Evolutionary conservation across 2,888 invertebrate genomes (phyloP), one percentile per base, ranked within the genome.

Genomic region (Sabatieria punctata): DNA sequence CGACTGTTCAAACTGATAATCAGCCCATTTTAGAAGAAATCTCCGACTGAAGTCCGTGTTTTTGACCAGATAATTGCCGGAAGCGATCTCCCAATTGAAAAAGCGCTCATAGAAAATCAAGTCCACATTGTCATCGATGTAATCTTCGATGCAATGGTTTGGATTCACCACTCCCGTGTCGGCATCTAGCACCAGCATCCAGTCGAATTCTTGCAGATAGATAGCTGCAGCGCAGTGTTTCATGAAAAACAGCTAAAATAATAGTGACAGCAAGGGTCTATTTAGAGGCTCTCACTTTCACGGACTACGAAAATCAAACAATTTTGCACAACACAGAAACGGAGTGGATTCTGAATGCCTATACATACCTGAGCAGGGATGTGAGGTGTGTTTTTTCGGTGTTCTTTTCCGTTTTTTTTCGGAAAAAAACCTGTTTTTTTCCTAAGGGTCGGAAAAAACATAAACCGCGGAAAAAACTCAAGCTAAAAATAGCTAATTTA

Each of bases 11-110:
- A 27, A 45, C 39, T 45, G 39, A 39, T 40, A 53, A 22, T 54
- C 47, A 18, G 54, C 54, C 54, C 54, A 54, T 13, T 54, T 51
- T 26, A 43, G 22, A 3, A 47, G 33, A 25, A 47, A 47, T 11
- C 26, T 24, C 4, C 4, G n/a, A n/a, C 36, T 27, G 18, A 36
- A 37, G 2, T 21, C 21, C 6, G 47, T 47, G 43, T 47, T 47
- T 18, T 27, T 42, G 2, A 43, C 41, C 23, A 46, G 8, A 41
- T 45, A 45, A 33, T 45, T 37, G 11, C 45, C 45, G 39, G 36
- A n/a, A 4, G 36, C 36, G 36, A 36, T 36, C 36, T 36, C 36
- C 36, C 36, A 36, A 19, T 36, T 45, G 40, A 45, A 45, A 40
- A 39, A 45, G 11, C 45, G 45, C 30, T 45, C 45, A 40, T 45